A percentile compares a stretch with the other conserved stretches of the same genome.
These are phyloP conservation scores for Parnassius smintheus DNA, from an alignment of 2,888 invertebrate species.

Conservation along the genomic window DNA sequence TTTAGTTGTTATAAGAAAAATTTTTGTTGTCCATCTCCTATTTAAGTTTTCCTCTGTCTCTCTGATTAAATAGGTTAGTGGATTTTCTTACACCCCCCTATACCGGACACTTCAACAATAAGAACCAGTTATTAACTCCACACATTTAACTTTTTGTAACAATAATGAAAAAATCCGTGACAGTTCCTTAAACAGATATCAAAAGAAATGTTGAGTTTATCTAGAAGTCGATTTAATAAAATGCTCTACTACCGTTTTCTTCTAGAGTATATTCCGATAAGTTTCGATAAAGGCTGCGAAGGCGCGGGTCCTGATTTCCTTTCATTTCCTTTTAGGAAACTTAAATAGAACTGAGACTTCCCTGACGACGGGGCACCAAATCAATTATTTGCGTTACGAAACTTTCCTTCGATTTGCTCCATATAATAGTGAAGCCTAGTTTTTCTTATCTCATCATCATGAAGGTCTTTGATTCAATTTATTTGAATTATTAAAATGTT, in stretches of 20 bases:
- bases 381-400: conserved; percentile 77
- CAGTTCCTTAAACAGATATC: conserved; percentile 27
- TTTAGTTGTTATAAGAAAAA: no score
- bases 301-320: conserved; percentile 75
- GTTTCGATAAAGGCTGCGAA: conserved; percentile 72
- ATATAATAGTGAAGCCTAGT: conserved; percentile 51
- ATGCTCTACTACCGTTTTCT: conserved; percentile 51
- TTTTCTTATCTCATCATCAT: conserved; percentile 50
- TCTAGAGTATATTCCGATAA: conserved; percentile 69
- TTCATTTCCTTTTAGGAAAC: conserved; percentile 81
- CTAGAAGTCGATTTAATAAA: conserved; percentile 60
- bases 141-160: not conserved
- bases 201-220: conserved; percentile 51
- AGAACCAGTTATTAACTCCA: no score
- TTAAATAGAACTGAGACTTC: conserved; percentile 79
- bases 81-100: no score
- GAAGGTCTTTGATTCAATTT: conserved; percentile 36
- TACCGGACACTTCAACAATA: no score
- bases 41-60: no score
- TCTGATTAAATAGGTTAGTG: no score
- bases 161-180: conserved; percentile 8
- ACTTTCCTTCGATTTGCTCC: conserved; percentile 66
- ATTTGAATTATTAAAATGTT: not conserved
- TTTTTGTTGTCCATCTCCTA: no score
- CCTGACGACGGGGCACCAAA: conserved; percentile 73